A percentile compares a stretch with the other conserved stretches of the same genome.
Conservation (phyloP, 2,797 vertebrate genomes). For the Coccyzus lansbergi region DNA sequence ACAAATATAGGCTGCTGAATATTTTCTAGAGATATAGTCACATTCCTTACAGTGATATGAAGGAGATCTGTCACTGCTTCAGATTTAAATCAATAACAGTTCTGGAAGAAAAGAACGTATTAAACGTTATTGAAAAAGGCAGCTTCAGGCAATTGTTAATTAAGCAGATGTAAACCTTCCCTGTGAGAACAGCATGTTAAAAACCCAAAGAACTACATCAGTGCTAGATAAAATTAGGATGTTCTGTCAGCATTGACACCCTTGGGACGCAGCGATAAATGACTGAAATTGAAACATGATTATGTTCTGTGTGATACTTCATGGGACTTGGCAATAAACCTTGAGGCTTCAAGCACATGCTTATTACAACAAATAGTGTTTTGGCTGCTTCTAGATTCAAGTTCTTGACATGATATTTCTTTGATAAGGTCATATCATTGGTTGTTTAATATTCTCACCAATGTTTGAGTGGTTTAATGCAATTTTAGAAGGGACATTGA, state of each 20-base stretch:
- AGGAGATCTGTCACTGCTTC: not conserved
- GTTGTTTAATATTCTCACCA: not conserved
- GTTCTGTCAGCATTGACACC: not conserved
- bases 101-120: not conserved
- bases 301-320: not conserved
- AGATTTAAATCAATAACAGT: not conserved
- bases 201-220: not conserved
- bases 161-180: not conserved
- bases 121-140: not conserved
- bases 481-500: not conserved
- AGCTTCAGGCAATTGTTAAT: not conserved
- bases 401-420: not conserved
- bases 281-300: not conserved
- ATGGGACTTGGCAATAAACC: not conserved
- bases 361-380: not conserved
- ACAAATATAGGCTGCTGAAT: not conserved
- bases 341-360: not conserved
- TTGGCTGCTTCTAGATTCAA: not conserved
- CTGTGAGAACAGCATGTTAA: not conserved
- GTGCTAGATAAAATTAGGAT: not conserved
- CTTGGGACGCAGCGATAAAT: slow-evolving; percentile 17
- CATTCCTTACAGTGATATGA: not conserved
- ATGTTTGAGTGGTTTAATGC: not conserved
- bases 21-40: not conserved
- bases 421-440: not conserved